phyloP scores from a whole-genome alignment of 1,140 invertebrate genomes.

The Ptiloglossa arizonensis region DNA sequence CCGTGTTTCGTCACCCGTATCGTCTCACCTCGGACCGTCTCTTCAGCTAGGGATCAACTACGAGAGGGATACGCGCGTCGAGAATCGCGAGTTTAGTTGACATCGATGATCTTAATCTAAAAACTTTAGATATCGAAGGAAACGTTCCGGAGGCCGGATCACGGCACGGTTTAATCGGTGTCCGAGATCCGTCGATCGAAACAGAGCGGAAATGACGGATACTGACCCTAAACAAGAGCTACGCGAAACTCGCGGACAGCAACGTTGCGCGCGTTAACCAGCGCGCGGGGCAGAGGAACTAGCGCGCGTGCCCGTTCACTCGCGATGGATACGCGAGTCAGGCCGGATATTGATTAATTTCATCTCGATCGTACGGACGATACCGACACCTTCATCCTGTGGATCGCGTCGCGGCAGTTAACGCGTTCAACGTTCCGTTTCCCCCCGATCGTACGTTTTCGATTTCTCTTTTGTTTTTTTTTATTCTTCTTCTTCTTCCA shows the following conservation, averaged over 20 bases:
- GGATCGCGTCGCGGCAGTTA: conserved; percentile 17
- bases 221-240: neutral
- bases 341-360: neutral
- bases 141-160: conserved; percentile 18
- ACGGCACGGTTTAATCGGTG: neutral
- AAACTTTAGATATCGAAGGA: neutral
- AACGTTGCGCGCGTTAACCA: neutral
- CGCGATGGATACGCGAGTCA: too few species aligned
- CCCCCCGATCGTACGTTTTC: conserved; percentile 13
- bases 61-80: conserved; percentile 9
- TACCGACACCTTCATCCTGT: neutral
- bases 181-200: neutral
- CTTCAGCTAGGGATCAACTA: neutral
- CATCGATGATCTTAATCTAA: conserved; percentile 1
- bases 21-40: neutral
- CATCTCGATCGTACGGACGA: neutral
- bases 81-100: neutral
- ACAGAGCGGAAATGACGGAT: conserved; percentile 3
- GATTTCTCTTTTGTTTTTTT: too few species aligned
- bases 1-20: neutral
- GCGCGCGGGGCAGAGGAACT: neutral
- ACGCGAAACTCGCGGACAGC: neutral
- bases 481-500: too few species aligned
- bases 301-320: neutral
- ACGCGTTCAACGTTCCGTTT: conserved; percentile 10